These are phyloP conservation scores for Neogale vison DNA, from an alignment of 2,113 vertebrate genomes.

Conservation along the genomic window DNA sequence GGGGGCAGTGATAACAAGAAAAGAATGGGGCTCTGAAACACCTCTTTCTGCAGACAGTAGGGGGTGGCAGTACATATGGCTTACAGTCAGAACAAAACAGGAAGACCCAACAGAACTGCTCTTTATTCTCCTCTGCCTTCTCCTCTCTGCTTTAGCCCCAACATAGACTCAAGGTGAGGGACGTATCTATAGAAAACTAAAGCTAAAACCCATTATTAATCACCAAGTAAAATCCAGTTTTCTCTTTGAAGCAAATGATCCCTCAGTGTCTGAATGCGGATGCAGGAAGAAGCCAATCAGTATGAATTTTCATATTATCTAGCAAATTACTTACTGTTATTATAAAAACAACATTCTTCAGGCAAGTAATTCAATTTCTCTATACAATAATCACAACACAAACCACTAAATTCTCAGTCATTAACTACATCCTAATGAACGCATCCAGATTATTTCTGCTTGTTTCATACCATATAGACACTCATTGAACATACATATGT, in stretches of 20 bases:
- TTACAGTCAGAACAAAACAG: slow-evolving; percentile 79
- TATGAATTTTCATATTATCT: slow-evolving; percentile 64
- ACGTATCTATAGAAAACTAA: slow-evolving; percentile 10
- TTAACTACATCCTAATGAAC: slow-evolving; percentile 46
- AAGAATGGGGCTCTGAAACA: slow-evolving; percentile 67
- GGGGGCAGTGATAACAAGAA: slow-evolving; percentile 81
- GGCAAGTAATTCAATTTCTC: slow-evolving; percentile 48
- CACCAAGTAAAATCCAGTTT: slow-evolving; percentile 44
- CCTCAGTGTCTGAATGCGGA: slow-evolving; percentile 45
- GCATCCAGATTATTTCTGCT: slow-evolving; percentile 44
- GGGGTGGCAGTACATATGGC: slow-evolving; percentile 78
- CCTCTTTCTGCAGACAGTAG: slow-evolving; percentile 78
- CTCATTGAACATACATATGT: background rate
- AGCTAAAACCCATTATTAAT: slow-evolving; percentile 48
- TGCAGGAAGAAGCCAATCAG: slow-evolving; percentile 33
- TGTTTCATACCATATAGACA: slow-evolving; percentile 32
- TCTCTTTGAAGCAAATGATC: slow-evolving; percentile 39
- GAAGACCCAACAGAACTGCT: slow-evolving; percentile 76
- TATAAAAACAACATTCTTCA: slow-evolving; percentile 41
- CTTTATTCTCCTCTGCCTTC: slow-evolving; percentile 75
- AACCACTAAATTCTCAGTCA: slow-evolving; percentile 41
- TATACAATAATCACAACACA: slow-evolving; percentile 42
- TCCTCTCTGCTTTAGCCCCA: slow-evolving; percentile 51
- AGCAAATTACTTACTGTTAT: slow-evolving; percentile 48
- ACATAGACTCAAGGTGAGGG: slow-evolving; percentile 37